Evolutionary conservation across 2,797 vertebrate species (phyloP).

Genomic region (Dermochelys coriacea): DNA sequence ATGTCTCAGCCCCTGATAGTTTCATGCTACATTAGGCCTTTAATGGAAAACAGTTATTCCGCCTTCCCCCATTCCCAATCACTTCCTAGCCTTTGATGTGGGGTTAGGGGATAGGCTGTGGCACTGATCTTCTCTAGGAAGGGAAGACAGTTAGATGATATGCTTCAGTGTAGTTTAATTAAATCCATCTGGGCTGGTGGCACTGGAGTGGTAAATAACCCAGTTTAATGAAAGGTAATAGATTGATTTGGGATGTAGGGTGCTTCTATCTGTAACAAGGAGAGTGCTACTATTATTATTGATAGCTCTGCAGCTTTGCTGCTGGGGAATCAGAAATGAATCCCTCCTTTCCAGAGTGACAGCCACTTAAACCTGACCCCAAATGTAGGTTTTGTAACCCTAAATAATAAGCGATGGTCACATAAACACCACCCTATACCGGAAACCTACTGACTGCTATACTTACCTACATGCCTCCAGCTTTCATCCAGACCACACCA

Average conservation of each 20-base stretch:
- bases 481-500: too few species aligned
- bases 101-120: not conserved
- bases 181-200: not conserved
- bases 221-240: constrained; percentile 1
- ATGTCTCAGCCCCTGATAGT: constrained; percentile 6
- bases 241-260: not conserved
- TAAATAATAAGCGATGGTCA: not conserved
- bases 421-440: too few species aligned
- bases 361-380: not conserved
- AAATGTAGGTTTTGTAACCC: not conserved
- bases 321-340: not conserved
- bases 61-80: not conserved
- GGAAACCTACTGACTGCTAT: too few species aligned
- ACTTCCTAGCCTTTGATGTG: not conserved
- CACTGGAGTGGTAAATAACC: not conserved
- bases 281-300: not conserved
- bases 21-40: constrained; percentile 27
- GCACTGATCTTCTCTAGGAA: not conserved
- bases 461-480: too few species aligned
- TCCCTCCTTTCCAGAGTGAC: not conserved
- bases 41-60: constrained; percentile 35
- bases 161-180: not conserved
- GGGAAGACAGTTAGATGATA: not conserved
- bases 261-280: not conserved
- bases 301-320: constrained; percentile 1